Conservation (phyloP, 2,797 vertebrate species). For the Siniperca undulata region DNA sequence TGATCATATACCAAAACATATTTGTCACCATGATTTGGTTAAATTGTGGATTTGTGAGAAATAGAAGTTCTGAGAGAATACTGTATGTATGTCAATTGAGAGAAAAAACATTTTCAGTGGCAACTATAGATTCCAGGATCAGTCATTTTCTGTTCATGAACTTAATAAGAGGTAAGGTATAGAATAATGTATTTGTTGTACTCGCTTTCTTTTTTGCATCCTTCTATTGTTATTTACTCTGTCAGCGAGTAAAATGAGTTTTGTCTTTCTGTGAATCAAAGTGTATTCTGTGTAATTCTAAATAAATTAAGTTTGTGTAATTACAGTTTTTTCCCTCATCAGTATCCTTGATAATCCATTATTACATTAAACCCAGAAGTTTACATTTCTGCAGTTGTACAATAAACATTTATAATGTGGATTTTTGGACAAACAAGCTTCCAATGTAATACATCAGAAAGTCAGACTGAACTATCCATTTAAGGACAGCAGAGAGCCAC, state of each 20-base stretch:
- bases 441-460: background rate
- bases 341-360: background rate
- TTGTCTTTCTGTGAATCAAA: slow-evolving; percentile 33
- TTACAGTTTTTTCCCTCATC: background rate
- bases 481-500: slow-evolving; percentile 7
- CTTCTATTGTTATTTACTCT: slow-evolving; percentile 20
- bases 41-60: background rate
- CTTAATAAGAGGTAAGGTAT: background rate
- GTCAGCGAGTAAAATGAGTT: background rate
- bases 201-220: background rate
- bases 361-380: background rate
- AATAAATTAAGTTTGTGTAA: slow-evolving; percentile 56
- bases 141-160: slow-evolving; percentile 5
- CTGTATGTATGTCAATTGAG: background rate
- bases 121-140: slow-evolving; percentile 7
- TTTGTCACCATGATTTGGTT: slow-evolving; percentile 9
- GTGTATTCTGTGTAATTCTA: slow-evolving; percentile 34
- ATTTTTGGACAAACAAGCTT: background rate
- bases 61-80: background rate
- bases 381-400: background rate
- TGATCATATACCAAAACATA: background rate
- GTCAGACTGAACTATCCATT: slow-evolving; percentile 6
- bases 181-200: slow-evolving; percentile 30
- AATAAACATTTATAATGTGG: background rate
- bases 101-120: background rate